Percentiles rank a stretch among this genome's conserved stretches.
Conservation (phyloP, 2,113 vertebrate genomes). For the Psophia crepitans region DNA sequence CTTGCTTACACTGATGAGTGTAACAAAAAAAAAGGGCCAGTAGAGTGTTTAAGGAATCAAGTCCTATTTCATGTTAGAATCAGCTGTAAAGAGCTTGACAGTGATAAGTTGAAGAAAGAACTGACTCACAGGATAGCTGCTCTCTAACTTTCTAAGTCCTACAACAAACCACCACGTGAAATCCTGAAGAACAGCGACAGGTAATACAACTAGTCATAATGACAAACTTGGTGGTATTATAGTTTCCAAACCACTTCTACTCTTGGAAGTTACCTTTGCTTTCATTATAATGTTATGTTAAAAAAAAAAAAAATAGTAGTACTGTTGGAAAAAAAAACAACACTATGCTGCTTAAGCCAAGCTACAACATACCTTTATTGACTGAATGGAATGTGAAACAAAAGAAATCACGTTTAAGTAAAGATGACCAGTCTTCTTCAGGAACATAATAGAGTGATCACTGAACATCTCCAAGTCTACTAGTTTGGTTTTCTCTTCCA, state of each 20-base stretch:
- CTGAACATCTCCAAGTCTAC: constrained; percentile 90
- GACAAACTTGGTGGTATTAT: not conserved
- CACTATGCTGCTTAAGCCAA: not conserved
- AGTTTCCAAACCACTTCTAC: not conserved
- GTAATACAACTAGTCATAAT: not conserved
- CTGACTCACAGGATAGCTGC: not conserved
- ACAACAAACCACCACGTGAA: not conserved
- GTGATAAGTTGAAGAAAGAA: not conserved
- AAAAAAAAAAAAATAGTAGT: not conserved
- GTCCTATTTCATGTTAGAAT: not conserved
- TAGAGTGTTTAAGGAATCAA: not conserved
- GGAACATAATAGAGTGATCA: constrained; percentile 82
- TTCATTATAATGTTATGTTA: not conserved
- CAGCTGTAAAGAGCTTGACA: not conserved
- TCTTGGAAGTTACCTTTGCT: not conserved
- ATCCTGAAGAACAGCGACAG: not conserved
- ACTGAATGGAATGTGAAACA: constrained; percentile 67
- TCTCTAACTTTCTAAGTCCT: not conserved
- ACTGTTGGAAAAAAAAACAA: not conserved
- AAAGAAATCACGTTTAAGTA: constrained; percentile 81
- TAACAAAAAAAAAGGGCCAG: not conserved
- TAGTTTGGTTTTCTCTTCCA: constrained; percentile 75
- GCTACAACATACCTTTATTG: constrained; percentile 78
- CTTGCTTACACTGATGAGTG: not conserved
- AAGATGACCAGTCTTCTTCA: constrained; percentile 73